phyloP scores from a whole-genome alignment of 2,113 vertebrate genomes.

The Pholis gunnellus region DNA sequence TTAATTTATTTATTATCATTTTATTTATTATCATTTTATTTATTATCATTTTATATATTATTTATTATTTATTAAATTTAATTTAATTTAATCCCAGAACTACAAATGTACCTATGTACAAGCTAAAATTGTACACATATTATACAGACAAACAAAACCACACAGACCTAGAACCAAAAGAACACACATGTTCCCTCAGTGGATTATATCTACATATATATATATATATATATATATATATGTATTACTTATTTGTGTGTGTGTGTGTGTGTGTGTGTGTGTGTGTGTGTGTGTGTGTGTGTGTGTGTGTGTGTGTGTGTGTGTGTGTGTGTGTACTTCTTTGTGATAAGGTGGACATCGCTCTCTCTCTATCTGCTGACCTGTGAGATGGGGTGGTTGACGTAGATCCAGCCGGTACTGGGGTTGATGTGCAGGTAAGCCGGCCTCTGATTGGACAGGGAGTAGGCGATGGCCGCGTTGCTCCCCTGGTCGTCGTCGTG shows the following conservation, averaged over 20 bases:
- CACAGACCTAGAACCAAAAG: background rate
- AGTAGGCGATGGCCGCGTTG: slow-evolving; percentile 89
- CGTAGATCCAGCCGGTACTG: slow-evolving; percentile 90
- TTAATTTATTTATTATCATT: no score
- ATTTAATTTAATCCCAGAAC: background rate
- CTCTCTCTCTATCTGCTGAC: slow-evolving; percentile 55
- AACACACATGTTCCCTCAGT: background rate
- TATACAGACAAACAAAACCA: background rate
- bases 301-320: background rate
- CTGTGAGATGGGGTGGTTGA: slow-evolving; percentile 88
- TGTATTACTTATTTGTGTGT: background rate
- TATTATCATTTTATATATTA: no score
- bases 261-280: background rate
- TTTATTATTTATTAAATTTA: no score
- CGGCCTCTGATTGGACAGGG: slow-evolving; percentile 83
- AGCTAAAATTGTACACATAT: background rate
- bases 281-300: background rate
- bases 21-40: no score
- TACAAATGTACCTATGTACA: background rate
- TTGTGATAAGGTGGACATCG: background rate
- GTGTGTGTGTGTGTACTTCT: background rate
- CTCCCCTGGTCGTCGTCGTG: slow-evolving; percentile 91
- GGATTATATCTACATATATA: slow-evolving; percentile 25
- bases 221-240: background rate
- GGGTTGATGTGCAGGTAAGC: slow-evolving; percentile 91